Evolutionary conservation across 2,888 invertebrate species (phyloP), one percentile per base, ranked within the genome.

Genomic region (Embidobia sp.): DNA sequence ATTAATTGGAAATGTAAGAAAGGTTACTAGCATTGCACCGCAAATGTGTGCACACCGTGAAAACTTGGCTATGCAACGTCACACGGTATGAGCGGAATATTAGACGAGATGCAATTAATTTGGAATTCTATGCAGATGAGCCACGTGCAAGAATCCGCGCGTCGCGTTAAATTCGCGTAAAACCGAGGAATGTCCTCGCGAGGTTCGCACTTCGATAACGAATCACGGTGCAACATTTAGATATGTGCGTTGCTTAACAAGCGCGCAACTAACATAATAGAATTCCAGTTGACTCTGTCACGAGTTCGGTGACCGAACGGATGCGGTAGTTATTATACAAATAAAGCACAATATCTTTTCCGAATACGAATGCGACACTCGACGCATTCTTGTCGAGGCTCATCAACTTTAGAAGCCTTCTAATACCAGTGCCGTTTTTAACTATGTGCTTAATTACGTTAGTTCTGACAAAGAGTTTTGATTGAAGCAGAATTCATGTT

Each of bases 221-320:
- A 63, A 73, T 70, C 59, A 61, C 70, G 74, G 67, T 72, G 66
- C 70, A 59, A 61, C 74, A 66, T 67, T 74, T 75, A 75, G 74
- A 75, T 78, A 75, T 75, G 78, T 74, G 74, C 78, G 44, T 72
- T 44, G 78, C 78, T 67, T 78, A 75, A 67, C 70, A 77, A 75
- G 64, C 53, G 59, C 61, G 70, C 44, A 64, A 33, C 64, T 73
- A 73, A 78, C 72, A 80, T 78, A 81, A 84, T 79, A 80, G 78
- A 83, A 83, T 84, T 83, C 83, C 82, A 80, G 40, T 79, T 73
- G 79, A 64, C 69, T 61, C 69, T 66, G 73, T 74, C 64, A 55
- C 18, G 79, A 81, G 81, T 81, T 82, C 81, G 81, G 61, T 81
- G 82, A 82, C 82, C 80, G 80, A 69, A 70, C 70, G 69, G 55